Conservation (phyloP, 2,888 invertebrate genomes). For the Epsilonema sp. region DNA sequence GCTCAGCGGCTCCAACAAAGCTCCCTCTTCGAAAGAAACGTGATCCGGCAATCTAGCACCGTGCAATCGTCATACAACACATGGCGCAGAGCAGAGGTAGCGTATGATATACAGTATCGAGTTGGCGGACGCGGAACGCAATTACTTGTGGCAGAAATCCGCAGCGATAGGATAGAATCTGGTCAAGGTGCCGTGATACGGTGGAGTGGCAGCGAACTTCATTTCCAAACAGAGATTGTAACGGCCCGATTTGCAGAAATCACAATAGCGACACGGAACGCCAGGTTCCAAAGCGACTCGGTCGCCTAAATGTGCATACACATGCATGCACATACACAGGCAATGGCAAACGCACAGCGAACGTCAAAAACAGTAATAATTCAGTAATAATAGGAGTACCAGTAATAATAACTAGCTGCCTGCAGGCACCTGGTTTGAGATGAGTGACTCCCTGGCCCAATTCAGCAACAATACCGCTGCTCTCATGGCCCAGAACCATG, state of each 20-base stretch:
- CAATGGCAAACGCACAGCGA: neutral
- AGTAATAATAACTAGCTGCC: conserved; percentile 17
- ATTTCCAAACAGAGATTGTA: conserved; percentile 79
- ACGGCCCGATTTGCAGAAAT: conserved; percentile 60
- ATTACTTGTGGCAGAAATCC: conserved; percentile 39
- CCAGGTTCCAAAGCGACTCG: conserved; percentile 50
- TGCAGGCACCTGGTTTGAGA: conserved; percentile 38
- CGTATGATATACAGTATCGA: neutral
- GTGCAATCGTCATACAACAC: too few species aligned
- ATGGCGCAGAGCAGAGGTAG: neutral
- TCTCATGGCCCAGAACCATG: conserved; percentile 88
- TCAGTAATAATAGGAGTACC: too few species aligned
- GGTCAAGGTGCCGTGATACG: conserved; percentile 64
- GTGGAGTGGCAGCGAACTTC: conserved; percentile 82
- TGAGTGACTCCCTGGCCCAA: conserved; percentile 42
- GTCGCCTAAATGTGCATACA: conserved; percentile 15
- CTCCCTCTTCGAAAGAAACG: conserved; percentile 76
- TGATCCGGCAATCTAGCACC: conserved; percentile 56
- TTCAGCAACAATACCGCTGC: conserved; percentile 43
- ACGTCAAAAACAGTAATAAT: too few species aligned
- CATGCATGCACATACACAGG: neutral
- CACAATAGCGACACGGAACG: conserved; percentile 55
- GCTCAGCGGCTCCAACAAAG: conserved; percentile 70
- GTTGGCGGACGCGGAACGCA: conserved; percentile 5
- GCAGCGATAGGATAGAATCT: conserved; percentile 65